Evolutionary conservation across 1,140 invertebrate genomes (phyloP), one percentile per base, ranked within the genome.

Genomic region (Leptopilina clavipes): DNA sequence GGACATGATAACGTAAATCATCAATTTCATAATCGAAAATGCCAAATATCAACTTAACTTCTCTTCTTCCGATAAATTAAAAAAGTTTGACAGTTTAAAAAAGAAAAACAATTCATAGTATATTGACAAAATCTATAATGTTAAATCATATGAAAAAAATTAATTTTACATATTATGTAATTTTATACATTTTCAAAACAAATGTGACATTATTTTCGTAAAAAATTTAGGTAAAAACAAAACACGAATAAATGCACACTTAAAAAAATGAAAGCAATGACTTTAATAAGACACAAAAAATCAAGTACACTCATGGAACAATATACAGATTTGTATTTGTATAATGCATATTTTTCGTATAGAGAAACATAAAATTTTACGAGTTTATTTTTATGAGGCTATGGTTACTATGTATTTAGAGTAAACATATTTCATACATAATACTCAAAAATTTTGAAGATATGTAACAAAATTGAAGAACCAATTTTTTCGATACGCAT

Each of bases 191-290:
- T 65, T 25, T 54, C 0, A 45, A 76, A 37, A 76, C 14, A 48
- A 77, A 48, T 71, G 48, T 31, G 25, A 45, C 7, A 65, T 75
- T 40, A 45, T 44, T 31, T 76, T 73, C 17, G 18, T 45, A 52
- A 22, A 44, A 77, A 65, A 71, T n/a, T 12, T 72, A 43, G 75
- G 70, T 48, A 72, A 83, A 79, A 73, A 80, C 77, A 81, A 72
- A 56, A 59, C 19, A 70, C n/a, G 70, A 74, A 70, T 70, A 37
- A 72, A 31, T 22, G 59, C 73, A 48, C 43, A 43, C 84, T 86
- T 86, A 89, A 89, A 88, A 40, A 89, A 85, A 84, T 87, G 85
- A 86, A 88, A 89, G 88, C 85, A 88, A 84, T 87, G 86, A 82
- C 85, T 89, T 89, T 88, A 87, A 88, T 89, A 81, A 81, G 79